Conservation (phyloP, 2,888 invertebrate genomes). For the Lagria hirta region DNA sequence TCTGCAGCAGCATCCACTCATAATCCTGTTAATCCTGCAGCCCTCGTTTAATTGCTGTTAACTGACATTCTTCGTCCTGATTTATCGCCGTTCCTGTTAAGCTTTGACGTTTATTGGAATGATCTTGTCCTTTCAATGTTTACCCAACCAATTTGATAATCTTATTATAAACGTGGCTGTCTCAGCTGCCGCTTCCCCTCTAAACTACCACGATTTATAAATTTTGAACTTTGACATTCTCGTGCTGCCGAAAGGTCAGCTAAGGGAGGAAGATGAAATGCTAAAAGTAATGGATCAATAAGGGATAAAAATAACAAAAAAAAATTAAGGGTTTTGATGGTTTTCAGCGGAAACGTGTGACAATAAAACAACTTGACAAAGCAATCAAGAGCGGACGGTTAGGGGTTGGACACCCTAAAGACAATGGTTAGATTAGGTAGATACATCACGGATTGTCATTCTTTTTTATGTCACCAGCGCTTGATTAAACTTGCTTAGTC, state of each 20-base stretch:
- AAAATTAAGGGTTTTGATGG: no score
- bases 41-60: constrained; percentile 43
- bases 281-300: constrained; percentile 10
- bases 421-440: constrained; percentile 49
- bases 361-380: constrained; percentile 54
- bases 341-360: constrained; percentile 44
- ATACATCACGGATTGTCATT: constrained; percentile 46
- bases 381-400: constrained; percentile 50
- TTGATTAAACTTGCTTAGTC: constrained; percentile 17
- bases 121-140: constrained; percentile 36
- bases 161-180: constrained; percentile 39
- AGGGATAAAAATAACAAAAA: constrained; percentile 32
- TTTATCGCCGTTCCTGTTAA: constrained; percentile 27
- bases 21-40: constrained; percentile 43
- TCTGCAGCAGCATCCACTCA: constrained; percentile 26
- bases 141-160: constrained; percentile 37
- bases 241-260: constrained; percentile 15
- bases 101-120: constrained; percentile 43
- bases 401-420: constrained; percentile 34
- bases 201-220: constrained; percentile 19
- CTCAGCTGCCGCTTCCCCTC: constrained; percentile 31
- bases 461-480: constrained; percentile 4
- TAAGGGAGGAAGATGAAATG: constrained; percentile 6
- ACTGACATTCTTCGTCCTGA: constrained; percentile 32
- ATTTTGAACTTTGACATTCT: constrained; percentile 20